Evolutionary conservation across 2,888 invertebrate genomes (phyloP), one percentile per base, ranked within the genome.

Genomic region (Lepas anatifera): DNA sequence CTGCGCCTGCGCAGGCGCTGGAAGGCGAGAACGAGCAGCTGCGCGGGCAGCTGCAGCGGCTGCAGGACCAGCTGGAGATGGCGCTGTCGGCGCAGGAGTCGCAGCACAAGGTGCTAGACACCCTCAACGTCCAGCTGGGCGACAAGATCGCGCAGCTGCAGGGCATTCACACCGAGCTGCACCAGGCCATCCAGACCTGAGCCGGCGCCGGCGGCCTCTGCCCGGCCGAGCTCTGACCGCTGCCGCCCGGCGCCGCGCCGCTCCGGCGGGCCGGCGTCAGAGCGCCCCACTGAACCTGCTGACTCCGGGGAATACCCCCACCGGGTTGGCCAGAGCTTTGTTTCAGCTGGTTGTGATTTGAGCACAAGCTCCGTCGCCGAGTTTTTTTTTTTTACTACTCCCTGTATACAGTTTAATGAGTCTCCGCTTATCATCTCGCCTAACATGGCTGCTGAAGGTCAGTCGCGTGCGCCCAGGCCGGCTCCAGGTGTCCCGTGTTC

Each of bases 41-140:
- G 37, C 67, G 73, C 18, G 68, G 71, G 66, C 73, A 74, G 71
- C 69, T 70, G 22, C 66, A 69, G 16, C 71, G 72, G 13, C 72
- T 89, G 29, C 90, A 90, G 78, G 87, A 89, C 73, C 90, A 92
- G 80, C 80, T 90, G 76, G 90, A 91, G 76, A 84, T 90, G 66
- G 88, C 90, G 2, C 81, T 89, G 70, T 87, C 89, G 73, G 87
- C 90, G 39, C 90, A 91, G 78, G 90, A 91, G 79, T 89, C 89
- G 29, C 90, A 91, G 81, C 84, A 88, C 75, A 87, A 89, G 77
- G 88, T 91, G 74, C 83, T 92, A 75, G 87, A 90, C 76, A 89
- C 90, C 48, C 82, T 92, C 75, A 92, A 89, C 81, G 87, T 89
- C 76, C 92, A 93, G 82, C 85, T 92, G 77, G 90, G 91, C 69